A percentile compares a stretch with the other conserved stretches of the same genome.
Evolutionary conservation across 2,888 invertebrate species (phyloP).

Genomic region (Apomyelois bistriatella): DNA sequence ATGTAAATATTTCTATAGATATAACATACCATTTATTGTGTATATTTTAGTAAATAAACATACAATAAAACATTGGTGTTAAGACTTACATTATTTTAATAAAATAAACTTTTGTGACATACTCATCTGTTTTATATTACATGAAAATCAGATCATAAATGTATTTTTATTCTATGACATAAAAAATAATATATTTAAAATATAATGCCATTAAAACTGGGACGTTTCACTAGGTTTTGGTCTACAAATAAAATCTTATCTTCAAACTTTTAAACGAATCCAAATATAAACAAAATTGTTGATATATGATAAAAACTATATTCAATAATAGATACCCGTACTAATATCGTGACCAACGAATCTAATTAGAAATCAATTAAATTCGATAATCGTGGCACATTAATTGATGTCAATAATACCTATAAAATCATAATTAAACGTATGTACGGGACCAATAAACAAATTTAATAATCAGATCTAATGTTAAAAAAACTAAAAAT

Average conservation of each 20-base stretch:
- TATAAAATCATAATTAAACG: constrained; percentile 29
- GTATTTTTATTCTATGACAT: constrained; percentile 25
- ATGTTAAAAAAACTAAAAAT: constrained; percentile 34
- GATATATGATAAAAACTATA: constrained; percentile 35
- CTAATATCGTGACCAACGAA: constrained; percentile 24
- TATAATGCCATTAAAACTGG: constrained; percentile 1
- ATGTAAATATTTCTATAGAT: neutral
- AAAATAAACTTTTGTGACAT: constrained; percentile 50
- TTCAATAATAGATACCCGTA: constrained; percentile 61
- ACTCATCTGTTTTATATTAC: constrained; percentile 25
- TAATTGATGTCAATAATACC: constrained; percentile 40
- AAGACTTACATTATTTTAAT: constrained; percentile 40
- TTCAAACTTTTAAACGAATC: neutral
- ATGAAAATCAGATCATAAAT: constrained; percentile 59
- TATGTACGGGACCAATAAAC: constrained; percentile 18
- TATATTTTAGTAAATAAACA: constrained; percentile 66
- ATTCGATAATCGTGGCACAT: constrained; percentile 54
- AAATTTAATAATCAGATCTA: constrained; percentile 54
- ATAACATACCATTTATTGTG: constrained; percentile 54
- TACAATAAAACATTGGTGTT: constrained; percentile 62
- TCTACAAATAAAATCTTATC: neutral
- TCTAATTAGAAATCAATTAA: no score
- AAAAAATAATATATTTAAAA: constrained; percentile 26
- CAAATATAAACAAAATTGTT: constrained; percentile 25
- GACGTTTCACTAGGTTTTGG: neutral